Evolutionary conservation across 2,797 vertebrate genomes (phyloP), one percentile per base, ranked within the genome.

Genomic region (Coregonus suidteri): DNA sequence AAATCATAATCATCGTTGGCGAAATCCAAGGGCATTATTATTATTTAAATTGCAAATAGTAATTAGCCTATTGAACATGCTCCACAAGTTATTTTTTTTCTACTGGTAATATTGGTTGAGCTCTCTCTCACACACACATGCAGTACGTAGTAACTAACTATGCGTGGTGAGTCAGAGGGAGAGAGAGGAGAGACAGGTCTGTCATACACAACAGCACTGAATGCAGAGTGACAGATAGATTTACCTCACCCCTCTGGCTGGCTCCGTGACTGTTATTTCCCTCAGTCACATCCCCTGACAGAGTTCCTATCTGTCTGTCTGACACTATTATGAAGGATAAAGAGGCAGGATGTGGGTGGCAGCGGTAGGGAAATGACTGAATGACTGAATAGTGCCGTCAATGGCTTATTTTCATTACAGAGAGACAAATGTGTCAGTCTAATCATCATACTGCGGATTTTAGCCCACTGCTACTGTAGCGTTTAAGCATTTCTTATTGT

Each of bases 371-470:
- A 87, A 86, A 80, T 79, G 87, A 91, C 88, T 89, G 91, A 92
- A 91, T 87, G 88, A 91, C 87, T 89, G 91, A 92, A 91, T 87
- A 30, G 88, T 88, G 13, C 88, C 85, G 84, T 92, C 91, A 93
- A 92, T 92, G 90, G 92, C 92, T 90, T 92, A 91, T 93, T 93
- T 93, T 94, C 93, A 93, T 96, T 94, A 92, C 93, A 88, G 90
- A 83, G 94, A 93, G 93, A 93, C 89, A 91, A 94, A 94, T 86
- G 92, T 91, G 93, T 94, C 93, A 90, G 93, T 93, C 93, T 94
- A 94, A 94, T 96, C 95, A 95, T 95, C 95, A 95, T 95, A 95
- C 93, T 95, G 96, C 95, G 95, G 96, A 96, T 95, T 94, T 93
- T 94, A 94, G 95, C 95, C 94, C 92, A 93, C 95, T 96, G 95